Conservation (phyloP, 30 jellyfish, hydroid and myxozoan species). For the Hydractinia symbiolongicarpus region DNA sequence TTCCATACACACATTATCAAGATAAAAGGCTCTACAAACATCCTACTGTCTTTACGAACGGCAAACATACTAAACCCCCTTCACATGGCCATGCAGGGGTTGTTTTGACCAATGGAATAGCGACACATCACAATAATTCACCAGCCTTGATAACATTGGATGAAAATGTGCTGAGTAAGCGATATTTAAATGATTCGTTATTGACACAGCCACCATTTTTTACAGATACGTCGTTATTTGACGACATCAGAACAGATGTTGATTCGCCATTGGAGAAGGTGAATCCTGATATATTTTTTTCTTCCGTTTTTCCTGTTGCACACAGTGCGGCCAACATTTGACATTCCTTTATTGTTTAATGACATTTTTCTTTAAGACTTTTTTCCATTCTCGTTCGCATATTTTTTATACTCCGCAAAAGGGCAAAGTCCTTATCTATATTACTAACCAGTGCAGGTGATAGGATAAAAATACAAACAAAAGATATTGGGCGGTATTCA, state of each 20-base stretch:
- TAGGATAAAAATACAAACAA: too few species aligned
- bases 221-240: not conserved
- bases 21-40: not conserved
- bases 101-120: not conserved
- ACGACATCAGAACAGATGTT: not conserved
- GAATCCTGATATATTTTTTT: slow-evolving; percentile 85
- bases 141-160: not conserved
- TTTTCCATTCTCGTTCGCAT: too few species aligned
- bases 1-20: too few species aligned
- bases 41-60: too few species aligned
- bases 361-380: too few species aligned
- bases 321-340: not conserved
- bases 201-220: not conserved
- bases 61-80: not conserved
- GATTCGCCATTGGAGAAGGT: slow-evolving; percentile 75
- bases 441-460: too few species aligned
- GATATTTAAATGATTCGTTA: not conserved
- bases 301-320: slow-evolving; percentile 27
- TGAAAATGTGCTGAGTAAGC: not conserved
- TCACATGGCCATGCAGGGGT: not conserved
- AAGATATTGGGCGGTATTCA: too few species aligned
- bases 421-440: too few species aligned
- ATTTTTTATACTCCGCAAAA: too few species aligned
- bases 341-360: not conserved
- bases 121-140: not conserved